phyloP scores from a whole-genome alignment of 2,888 invertebrate genomes.

The Nymphalis c-album region DNA sequence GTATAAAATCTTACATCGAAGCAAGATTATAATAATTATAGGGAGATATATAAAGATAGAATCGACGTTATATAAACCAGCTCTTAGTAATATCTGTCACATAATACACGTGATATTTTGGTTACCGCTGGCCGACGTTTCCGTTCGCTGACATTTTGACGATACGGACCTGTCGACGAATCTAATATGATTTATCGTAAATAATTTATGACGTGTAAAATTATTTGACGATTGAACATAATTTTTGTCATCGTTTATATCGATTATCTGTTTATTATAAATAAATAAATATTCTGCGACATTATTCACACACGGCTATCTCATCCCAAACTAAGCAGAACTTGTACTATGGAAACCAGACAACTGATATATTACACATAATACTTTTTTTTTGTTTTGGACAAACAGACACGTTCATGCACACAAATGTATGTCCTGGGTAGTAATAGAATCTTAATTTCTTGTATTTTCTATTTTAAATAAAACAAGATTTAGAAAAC shows the following conservation, averaged over 20 bases:
- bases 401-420: no score
- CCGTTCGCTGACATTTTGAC: constrained; percentile 38
- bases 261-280: neutral
- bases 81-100: constrained; percentile 15
- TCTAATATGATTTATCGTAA: constrained; percentile 24
- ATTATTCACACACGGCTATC: no score
- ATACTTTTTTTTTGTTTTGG: no score
- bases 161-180: constrained; percentile 24
- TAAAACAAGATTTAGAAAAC: no score
- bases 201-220: constrained; percentile 32
- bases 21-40: no score
- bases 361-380: no score
- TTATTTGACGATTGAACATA: constrained; percentile 27
- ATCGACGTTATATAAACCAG: constrained; percentile 11
- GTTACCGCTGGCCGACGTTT: constrained; percentile 31
- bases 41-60: neutral
- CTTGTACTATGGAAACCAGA: no score
- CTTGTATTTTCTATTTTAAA: no score
- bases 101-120: constrained; percentile 18
- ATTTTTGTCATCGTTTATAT: constrained; percentile 14
- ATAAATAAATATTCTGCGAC: no score
- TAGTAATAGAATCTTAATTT: neutral
- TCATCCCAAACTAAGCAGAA: no score
- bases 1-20: no score
- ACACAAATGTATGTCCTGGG: no score